These are phyloP conservation scores for Pristionchus fissidentatus DNA, from an alignment of 2,888 invertebrate genomes.

Conservation along the genomic window DNA sequence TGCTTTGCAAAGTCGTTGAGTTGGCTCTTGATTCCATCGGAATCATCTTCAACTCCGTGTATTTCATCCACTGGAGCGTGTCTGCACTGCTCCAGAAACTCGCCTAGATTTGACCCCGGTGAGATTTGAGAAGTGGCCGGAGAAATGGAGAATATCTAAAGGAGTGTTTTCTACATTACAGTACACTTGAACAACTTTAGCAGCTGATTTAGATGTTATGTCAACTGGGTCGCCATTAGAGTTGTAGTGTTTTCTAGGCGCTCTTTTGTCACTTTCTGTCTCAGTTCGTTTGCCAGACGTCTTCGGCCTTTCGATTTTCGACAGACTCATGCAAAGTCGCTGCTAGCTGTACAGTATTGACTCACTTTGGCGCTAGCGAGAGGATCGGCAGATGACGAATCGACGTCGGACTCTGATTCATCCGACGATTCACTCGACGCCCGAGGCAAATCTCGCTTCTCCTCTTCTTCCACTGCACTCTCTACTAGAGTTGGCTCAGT, in stretches of 20 bases:
- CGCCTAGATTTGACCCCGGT: slow-evolving; percentile 36
- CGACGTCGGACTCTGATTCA: neutral
- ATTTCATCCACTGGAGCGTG: slow-evolving; percentile 11
- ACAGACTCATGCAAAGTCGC: too few relatives aligned
- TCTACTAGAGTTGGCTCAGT: slow-evolving; percentile 17
- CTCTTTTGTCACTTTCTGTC: too few relatives aligned
- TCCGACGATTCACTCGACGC: neutral
- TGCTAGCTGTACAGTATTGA: slow-evolving; percentile 28
- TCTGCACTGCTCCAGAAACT: slow-evolving; percentile 38
- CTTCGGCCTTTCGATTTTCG: too few relatives aligned
- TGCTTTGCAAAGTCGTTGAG: slow-evolving; percentile 25
- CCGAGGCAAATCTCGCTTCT: neutral
- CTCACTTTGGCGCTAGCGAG: slow-evolving; percentile 26
- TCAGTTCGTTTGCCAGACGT: too few relatives aligned
- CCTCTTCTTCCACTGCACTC: slow-evolving; percentile 3
- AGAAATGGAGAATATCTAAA: slow-evolving; percentile 44
- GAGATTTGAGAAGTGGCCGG: neutral
- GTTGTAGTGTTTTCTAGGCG: neutral
- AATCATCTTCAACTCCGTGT: neutral
- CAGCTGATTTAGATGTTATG: neutral
- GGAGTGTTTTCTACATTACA: neutral
- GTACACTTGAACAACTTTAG: neutral
- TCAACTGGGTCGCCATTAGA: neutral
- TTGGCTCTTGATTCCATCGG: slow-evolving; percentile 19
- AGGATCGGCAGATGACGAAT: neutral